Evolutionary conservation across 2,113 vertebrate species (phyloP).

Genomic region (Fukomys damarensis): DNA sequence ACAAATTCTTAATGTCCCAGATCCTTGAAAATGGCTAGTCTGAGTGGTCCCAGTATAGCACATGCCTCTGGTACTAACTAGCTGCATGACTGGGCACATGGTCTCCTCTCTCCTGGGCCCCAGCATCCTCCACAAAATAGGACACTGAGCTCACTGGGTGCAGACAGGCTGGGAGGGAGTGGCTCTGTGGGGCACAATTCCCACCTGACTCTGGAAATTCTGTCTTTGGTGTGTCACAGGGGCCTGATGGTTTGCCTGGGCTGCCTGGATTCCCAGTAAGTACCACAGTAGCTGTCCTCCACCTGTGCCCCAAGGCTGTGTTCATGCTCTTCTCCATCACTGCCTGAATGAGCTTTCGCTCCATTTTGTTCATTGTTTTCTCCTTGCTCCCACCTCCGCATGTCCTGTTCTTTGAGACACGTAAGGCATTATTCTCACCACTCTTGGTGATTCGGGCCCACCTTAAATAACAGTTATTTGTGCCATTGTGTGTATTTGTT

Average conservation of each 20-base stretch:
- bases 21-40: background rate
- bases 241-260: conserved; percentile 91
- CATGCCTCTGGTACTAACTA: background rate
- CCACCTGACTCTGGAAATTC: background rate
- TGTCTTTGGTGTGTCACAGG: conserved; percentile 85
- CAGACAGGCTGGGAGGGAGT: background rate
- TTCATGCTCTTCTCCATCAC: background rate
- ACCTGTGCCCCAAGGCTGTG: background rate
- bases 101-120: too few relatives aligned
- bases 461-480: background rate
- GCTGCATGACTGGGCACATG: background rate
- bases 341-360: too few relatives aligned
- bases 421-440: background rate
- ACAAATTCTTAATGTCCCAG: background rate
- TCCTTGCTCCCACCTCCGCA: background rate
- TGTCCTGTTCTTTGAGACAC: background rate
- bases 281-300: background rate
- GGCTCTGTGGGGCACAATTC: accelerated
- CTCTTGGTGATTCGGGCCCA: background rate
- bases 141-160: accelerated
- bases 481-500: background rate
- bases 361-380: background rate
- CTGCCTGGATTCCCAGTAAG: conserved; percentile 95
- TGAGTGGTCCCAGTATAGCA: background rate
- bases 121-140: background rate